Base-by-base conservation (phyloP, 2,888 invertebrate genomes). In the Melieria crassipennis region DNA sequence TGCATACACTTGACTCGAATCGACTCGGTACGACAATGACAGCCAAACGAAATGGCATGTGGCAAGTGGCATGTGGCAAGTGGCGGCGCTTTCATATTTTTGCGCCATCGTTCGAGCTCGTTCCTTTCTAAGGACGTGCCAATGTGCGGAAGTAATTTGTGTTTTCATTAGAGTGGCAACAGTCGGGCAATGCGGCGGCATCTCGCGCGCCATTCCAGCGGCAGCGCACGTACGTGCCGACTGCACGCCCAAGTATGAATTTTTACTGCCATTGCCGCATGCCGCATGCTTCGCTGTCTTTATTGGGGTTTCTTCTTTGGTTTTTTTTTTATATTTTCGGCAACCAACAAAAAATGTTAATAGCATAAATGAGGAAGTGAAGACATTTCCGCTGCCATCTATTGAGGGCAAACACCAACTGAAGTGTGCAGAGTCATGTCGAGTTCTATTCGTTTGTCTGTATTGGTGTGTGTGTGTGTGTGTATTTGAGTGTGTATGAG, bases 101-200 rank as follows among this genome's bases (percentile, higher is more conserved):
- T 30, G 30, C 30, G 30, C 30, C 30, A 30, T 30, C n/a, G n/a
- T n/a, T 1, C 30, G 1, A 30, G 30, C 30, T 7, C 7, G 45
- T 67, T 1, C 45, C 45, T 46, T 76, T 70, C 70, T 71, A 70
- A 78, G 78, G 78, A 81, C 81, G 82, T 83, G 83, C 80, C 83
- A 82, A 81, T 82, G 80, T 81, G 81, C 82, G 83, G 82, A 82
- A 82, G 82, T 82, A 83, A 83, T 83, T 83, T 82, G 82, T 81
- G 79, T 82, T 83, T 83, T 83, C 83, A 83, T 83, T 83, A 82
- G 80, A 56, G 45, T 50, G 45, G 42, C 30, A 30, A n/a, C 60
- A 11, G 7, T 42, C 43, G 42, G 43, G 9, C 60, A 11, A 4
- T 55, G 5, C 45, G 10, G 7, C 46, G 4, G 47, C 48, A 42